Evolutionary conservation across 2,888 invertebrate species (phyloP), one percentile per base, ranked within the genome.

Genomic region (Tenthredo amoena): DNA sequence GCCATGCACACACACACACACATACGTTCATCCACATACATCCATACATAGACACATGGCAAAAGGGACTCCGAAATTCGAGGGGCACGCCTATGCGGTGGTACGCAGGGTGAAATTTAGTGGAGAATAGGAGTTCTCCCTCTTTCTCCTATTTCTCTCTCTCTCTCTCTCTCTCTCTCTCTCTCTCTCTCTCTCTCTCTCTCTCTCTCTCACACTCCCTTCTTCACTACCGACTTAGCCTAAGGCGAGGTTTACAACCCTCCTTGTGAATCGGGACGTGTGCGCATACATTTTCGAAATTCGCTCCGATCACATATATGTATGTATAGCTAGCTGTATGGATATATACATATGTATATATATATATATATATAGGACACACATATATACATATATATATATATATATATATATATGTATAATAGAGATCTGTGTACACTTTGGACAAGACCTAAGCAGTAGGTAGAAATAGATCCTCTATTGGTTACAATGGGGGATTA

Each of bases 181-280:
- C n/a, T 86, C 65, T 71, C 83, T 7, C 68, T 68, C 68, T 81
- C 9, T 55, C 18, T 77, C 77, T n/a, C n/a, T n/a, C n/a, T n/a
- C n/a, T n/a, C n/a, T n/a, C n/a, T n/a, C n/a, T n/a, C n/a, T n/a
- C n/a, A n/a, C 40, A 18, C 62, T 81, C 43, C 40, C 43, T 37
- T 71, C 81, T 81, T 81, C 62, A 58, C 83, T 83, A 83, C 90
- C 88, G 91, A 88, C 89, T 91, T 91, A 88, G 93, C 93, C 93
- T 89, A 90, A 92, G 93, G 93, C 93, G 90, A 90, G 93, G 91
- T 93, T 93, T 93, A 93, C 92, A 93, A 92, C 93, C 91, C 92
- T 93, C 90, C 92, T 92, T 93, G 93, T 91, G 93, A 93, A 93
- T 93, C 93, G 93, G 93, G 92, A 92, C 92, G 92, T 93, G 92